phyloP scores from a whole-genome alignment of 2,888 invertebrate genomes.

The Lampropteryx suffumata region DNA sequence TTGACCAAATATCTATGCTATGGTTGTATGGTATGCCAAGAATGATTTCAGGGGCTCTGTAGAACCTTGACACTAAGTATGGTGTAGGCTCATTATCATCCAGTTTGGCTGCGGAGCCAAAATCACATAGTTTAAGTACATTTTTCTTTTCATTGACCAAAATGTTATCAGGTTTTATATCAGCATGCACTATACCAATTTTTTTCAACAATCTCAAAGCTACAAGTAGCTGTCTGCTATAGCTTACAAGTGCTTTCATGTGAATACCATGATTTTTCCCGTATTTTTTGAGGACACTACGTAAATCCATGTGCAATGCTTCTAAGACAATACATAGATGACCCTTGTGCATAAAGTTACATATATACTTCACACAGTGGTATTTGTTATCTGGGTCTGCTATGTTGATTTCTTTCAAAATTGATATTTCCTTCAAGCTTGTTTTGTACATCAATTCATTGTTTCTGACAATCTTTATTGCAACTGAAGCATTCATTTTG shows the following conservation, averaged over 20 bases:
- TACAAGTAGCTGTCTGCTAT: constrained; percentile 96
- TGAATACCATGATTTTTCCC: constrained; percentile 97
- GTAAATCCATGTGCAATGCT: constrained; percentile 95
- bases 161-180: constrained; percentile 99
- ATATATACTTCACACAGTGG: constrained; percentile 93
- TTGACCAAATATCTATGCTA: constrained; percentile 98
- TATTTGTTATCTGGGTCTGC: constrained; percentile 98
- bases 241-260: constrained; percentile 97
- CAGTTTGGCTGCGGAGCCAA: constrained; percentile 97
- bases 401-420: constrained; percentile 95
- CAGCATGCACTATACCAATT: constrained; percentile 97
- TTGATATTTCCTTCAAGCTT: constrained; percentile 96
- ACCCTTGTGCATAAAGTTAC: constrained; percentile 98
- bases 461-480: constrained; percentile 98
- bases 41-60: constrained; percentile 99
- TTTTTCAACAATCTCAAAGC: constrained; percentile 96
- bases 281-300: constrained; percentile 97
- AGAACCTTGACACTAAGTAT: constrained; percentile 98
- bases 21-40: constrained; percentile 97
- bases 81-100: constrained; percentile 98
- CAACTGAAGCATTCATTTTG: constrained; percentile 93
- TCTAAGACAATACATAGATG: constrained; percentile 99
- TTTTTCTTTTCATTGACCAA: constrained; percentile 98
- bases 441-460: constrained; percentile 99
- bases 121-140: constrained; percentile 98